phyloP scores from a whole-genome alignment of 2,888 invertebrate genomes.

The Pollenia angustigena region DNA sequence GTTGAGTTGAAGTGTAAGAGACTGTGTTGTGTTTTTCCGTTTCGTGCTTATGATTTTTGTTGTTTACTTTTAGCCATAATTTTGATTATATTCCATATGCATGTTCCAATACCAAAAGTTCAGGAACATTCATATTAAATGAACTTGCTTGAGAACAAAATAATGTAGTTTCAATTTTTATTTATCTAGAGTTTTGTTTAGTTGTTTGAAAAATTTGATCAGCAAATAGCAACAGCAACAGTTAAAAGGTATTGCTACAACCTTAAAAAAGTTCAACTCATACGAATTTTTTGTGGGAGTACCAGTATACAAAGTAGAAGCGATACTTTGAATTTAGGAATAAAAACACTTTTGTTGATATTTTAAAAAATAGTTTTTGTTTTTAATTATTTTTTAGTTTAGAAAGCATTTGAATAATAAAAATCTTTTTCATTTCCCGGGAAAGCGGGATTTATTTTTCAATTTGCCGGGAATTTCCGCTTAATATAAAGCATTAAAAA shows the following conservation, averaged over 20 bases:
- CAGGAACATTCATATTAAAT: not conserved
- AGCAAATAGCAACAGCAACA: constrained; percentile 14
- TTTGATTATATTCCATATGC: constrained; percentile 12
- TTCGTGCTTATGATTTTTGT: constrained; percentile 60
- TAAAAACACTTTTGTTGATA: not conserved
- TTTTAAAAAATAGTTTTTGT: not conserved
- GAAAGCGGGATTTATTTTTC: too few species aligned
- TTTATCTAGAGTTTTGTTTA: constrained; percentile 8
- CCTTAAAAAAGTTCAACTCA: constrained; percentile 11
- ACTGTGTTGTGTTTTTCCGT: constrained; percentile 37
- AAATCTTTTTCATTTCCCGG: too few species aligned
- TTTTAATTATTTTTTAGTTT: too few species aligned
- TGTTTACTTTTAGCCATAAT: constrained; percentile 25
- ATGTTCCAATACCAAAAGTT: not conserved
- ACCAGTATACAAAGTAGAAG: not conserved
- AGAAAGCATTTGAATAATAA: too few species aligned
- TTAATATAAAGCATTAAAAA: too few species aligned
- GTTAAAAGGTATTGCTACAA: constrained; percentile 16
- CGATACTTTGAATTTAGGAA: not conserved
- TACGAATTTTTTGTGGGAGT: not conserved
- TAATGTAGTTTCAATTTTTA: constrained; percentile 22
- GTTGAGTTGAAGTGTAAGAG: not conserved
- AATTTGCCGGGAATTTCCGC: too few species aligned
- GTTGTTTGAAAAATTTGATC: constrained; percentile 29
- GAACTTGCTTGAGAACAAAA: constrained; percentile 18